These are phyloP conservation scores for Cyrtorhinus lividipennis DNA, from an alignment of 1,140 invertebrate species.

Conservation along the genomic window DNA sequence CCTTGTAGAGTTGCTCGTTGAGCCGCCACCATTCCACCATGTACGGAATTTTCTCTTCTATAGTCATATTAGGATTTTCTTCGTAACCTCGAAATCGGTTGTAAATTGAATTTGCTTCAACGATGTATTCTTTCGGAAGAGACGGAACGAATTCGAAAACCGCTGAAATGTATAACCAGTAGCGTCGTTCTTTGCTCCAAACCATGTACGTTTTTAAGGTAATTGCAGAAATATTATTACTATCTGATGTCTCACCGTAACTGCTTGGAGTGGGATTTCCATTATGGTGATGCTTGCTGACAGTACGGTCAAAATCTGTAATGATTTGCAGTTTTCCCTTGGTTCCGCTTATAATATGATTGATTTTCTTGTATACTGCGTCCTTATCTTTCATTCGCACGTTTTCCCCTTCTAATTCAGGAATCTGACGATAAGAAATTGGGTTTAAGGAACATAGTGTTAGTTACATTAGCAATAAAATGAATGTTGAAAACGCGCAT, in stretches of 20 bases:
- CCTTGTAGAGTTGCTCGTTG: constrained; percentile 37
- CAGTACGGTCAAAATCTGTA: constrained; percentile 71
- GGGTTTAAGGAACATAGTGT: too few species aligned
- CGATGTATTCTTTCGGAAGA: constrained; percentile 44
- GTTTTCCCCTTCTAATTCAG: constrained; percentile 3
- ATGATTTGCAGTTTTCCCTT: constrained; percentile 55
- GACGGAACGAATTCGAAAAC: constrained; percentile 57
- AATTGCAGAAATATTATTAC: not conserved
- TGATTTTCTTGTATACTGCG: constrained; percentile 34
- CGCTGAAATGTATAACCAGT: too few species aligned
- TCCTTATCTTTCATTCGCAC: constrained; percentile 17
- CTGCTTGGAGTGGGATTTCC: constrained; percentile 16
- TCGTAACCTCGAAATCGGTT: constrained; percentile 76
- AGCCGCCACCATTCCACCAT: constrained; percentile 82
- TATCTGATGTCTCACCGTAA: constrained; percentile 18
- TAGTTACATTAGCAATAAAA: too few species aligned
- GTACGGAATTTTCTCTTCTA: constrained; percentile 56
- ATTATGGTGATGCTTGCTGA: constrained; percentile 39
- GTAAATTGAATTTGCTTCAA: constrained; percentile 38
- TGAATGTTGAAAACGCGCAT: too few species aligned
- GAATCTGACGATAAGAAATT: constrained; percentile 2
- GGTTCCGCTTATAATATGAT: constrained; percentile 48
- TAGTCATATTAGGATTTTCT: constrained; percentile 54
- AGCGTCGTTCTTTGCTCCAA: too few species aligned
- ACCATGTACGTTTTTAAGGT: too few species aligned